Evolutionary conservation across 1,140 invertebrate species (phyloP).

Genomic region (Nixonia krombeini): DNA sequence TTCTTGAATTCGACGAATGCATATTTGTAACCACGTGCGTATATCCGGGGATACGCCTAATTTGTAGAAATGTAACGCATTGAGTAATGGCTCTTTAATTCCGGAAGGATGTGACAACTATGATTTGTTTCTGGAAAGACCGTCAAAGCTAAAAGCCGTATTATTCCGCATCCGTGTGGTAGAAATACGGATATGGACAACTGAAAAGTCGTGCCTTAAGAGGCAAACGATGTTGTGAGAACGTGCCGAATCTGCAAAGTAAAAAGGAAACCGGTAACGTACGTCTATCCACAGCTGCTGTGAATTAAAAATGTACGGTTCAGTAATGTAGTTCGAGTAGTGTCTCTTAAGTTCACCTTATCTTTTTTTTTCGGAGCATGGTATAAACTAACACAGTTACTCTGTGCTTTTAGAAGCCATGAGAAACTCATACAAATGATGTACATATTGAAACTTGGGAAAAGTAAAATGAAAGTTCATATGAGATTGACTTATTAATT

Average conservation of each 20-base stretch:
- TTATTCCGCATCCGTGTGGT: not conserved
- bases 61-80: not conserved
- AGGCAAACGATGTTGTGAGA: slow-evolving; percentile 53
- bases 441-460: too few species aligned
- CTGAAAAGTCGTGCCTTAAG: slow-evolving; percentile 19
- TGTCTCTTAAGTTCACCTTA: too few species aligned
- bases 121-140: not conserved
- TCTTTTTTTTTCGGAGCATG: too few species aligned
- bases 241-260: slow-evolving; percentile 57
- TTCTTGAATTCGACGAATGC: too few species aligned
- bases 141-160: not conserved
- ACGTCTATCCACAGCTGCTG: not conserved
- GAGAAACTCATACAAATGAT: too few species aligned
- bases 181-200: not conserved
- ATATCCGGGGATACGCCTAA: not conserved
- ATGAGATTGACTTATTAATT: too few species aligned
- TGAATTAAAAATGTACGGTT: too few species aligned
- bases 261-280: not conserved
- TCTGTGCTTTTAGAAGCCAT: too few species aligned
- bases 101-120: not conserved
- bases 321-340: too few species aligned
- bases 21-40: too few species aligned
- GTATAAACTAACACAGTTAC: too few species aligned
- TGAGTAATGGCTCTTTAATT: not conserved
- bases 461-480: too few species aligned